Conservation (phyloP, 1,140 invertebrate genomes). For the Heterodera carotae region DNA sequence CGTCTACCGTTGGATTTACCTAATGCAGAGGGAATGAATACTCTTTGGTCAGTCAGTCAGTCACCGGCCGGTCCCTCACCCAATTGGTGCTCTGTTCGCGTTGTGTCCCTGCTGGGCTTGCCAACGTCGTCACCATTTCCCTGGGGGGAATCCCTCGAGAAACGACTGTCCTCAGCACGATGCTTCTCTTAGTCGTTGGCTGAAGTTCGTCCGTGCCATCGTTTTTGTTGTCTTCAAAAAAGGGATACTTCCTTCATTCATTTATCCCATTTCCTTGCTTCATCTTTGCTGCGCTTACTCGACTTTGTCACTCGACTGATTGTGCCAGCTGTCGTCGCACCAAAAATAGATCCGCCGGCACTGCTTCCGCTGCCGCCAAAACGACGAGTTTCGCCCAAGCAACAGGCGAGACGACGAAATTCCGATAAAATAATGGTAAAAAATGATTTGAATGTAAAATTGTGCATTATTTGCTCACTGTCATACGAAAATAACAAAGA, state of each 20-base stretch:
- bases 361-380: constrained; percentile 71
- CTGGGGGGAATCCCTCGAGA: constrained; percentile 5
- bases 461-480: constrained; percentile 4
- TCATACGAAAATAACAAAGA: constrained; percentile 63
- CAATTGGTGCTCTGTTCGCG: not conserved
- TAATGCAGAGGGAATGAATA: too few relatives aligned
- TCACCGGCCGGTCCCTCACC: too few relatives aligned
- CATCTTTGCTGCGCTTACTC: not conserved
- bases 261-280: not conserved
- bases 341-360: constrained; percentile 26
- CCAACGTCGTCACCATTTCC: not conserved
- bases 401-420: constrained; percentile 63
- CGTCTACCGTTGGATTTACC: constrained; percentile 22
- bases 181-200: constrained; percentile 23
- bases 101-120: too few relatives aligned
- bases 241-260: not conserved
- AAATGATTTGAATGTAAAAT: not conserved
- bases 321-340: not conserved
- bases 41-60: too few relatives aligned
- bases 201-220: not conserved
- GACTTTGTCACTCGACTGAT: constrained; percentile 15
- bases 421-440: constrained; percentile 27
- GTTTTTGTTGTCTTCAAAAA: constrained; percentile 4
- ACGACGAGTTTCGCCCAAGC: constrained; percentile 76
- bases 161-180: constrained; percentile 17